Conservation (phyloP, 2,888 invertebrate species). For the Sphaerophoria taeniata region DNA sequence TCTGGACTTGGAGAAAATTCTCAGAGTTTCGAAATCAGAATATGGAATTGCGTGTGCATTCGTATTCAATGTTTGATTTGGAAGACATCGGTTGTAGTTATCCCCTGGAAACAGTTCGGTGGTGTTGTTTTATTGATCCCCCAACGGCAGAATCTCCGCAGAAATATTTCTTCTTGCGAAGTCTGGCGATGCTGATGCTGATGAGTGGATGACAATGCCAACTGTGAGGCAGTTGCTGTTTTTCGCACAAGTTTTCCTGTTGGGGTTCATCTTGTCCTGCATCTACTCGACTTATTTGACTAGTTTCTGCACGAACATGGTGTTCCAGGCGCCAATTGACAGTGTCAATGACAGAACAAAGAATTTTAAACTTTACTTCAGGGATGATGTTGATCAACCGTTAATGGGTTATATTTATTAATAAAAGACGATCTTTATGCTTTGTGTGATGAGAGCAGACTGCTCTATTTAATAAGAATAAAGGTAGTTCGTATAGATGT, state of each 20-base stretch:
- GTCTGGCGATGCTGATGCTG: no score
- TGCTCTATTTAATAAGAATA: no score
- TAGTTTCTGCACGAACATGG: conserved; percentile 79
- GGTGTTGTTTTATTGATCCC: conserved; percentile 77
- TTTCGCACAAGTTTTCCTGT: conserved; percentile 76
- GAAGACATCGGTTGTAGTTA: conserved; percentile 75
- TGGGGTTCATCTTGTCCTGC: conserved; percentile 79
- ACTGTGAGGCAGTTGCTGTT: conserved; percentile 76
- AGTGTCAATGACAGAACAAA: no score
- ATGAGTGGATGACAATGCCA: conserved; percentile 74
- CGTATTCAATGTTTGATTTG: conserved; percentile 56
- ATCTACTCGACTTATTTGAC: conserved; percentile 79
- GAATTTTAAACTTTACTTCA: no score
- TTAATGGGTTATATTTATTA: background rate
- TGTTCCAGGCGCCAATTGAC: conserved; percentile 78
- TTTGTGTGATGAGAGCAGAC: no score
- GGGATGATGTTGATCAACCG: no score
- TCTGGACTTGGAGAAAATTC: conserved; percentile 47
- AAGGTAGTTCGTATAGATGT: no score
- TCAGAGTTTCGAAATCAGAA: conserved; percentile 25
- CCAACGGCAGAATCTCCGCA: background rate
- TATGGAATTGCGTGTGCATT: conserved; percentile 46
- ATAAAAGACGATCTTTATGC: no score
- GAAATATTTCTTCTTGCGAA: conserved; percentile 76
- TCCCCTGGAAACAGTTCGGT: conserved; percentile 78